Conservation (phyloP, 1,140 invertebrate species). For the Spodoptera frugiperda region DNA sequence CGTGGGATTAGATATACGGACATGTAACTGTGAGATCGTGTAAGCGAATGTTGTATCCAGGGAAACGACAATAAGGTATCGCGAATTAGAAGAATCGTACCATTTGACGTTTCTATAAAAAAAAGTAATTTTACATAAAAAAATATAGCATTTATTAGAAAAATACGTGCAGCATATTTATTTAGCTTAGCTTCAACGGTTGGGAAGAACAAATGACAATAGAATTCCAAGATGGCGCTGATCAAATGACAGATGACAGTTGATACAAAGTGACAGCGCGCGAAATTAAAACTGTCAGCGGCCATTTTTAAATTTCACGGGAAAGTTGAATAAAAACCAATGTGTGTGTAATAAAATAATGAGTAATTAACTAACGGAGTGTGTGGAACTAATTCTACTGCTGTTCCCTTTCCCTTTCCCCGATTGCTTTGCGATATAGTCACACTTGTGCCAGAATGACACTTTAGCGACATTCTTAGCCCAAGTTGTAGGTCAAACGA, state of each 20-base stretch:
- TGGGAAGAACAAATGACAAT: background rate
- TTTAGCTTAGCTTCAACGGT: conserved; percentile 13
- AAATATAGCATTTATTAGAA: conserved; percentile 20
- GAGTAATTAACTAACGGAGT: background rate
- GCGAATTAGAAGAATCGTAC: conserved; percentile 33
- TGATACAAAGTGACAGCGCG: background rate
- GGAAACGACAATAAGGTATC: conserved; percentile 71
- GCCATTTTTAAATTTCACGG: background rate
- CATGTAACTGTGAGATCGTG: conserved; percentile 42
- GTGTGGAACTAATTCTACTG: conserved; percentile 54
- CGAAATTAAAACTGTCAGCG: too few species aligned
- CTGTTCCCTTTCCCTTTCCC: conserved; percentile 48
- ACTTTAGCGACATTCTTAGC: conserved; percentile 19
- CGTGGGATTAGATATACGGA: background rate
- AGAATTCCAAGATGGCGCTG: background rate
- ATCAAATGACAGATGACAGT: background rate
- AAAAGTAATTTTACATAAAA: background rate
- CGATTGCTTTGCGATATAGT: conserved; percentile 45
- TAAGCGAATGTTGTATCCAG: conserved; percentile 54
- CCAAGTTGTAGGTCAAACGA: background rate
- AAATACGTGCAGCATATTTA: background rate
- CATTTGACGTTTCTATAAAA: conserved; percentile 38
- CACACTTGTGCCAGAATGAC: conserved; percentile 44
- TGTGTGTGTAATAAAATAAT: background rate
- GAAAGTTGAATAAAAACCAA: background rate